Percentiles rank a stretch among this genome's conserved stretches.
These are phyloP conservation scores for Drosophila bocki DNA, from an alignment of 1,140 invertebrate species.

Conservation along the genomic window DNA sequence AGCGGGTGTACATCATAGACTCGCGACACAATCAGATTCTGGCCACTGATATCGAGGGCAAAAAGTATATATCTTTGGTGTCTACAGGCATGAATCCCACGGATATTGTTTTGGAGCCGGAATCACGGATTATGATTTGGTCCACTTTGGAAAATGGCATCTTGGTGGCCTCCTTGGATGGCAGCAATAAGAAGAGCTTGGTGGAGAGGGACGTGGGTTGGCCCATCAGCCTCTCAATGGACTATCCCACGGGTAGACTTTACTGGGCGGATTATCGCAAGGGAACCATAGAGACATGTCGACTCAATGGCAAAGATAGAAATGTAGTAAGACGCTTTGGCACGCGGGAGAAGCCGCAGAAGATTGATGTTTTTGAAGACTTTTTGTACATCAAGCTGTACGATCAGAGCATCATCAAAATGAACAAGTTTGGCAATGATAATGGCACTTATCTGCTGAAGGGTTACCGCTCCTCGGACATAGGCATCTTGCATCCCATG, in stretches of 20 bases:
- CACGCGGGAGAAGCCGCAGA: slow-evolving; percentile 87
- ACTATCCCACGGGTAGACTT: slow-evolving; percentile 88
- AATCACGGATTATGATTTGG: slow-evolving; percentile 85
- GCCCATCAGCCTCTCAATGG: slow-evolving; percentile 90
- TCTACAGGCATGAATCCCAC: slow-evolving; percentile 86
- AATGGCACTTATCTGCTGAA: slow-evolving; percentile 87
- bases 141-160: slow-evolving; percentile 86
- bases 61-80: slow-evolving; percentile 87
- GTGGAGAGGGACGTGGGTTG: slow-evolving; percentile 87
- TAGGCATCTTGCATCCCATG: slow-evolving; percentile 89
- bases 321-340: slow-evolving; percentile 87
- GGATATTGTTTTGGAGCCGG: slow-evolving; percentile 90
- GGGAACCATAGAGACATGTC: slow-evolving; percentile 89
- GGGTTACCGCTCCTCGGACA: slow-evolving; percentile 87
- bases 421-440: slow-evolving; percentile 90
- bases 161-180: slow-evolving; percentile 89
- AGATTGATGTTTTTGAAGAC: slow-evolving; percentile 92
- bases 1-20: slow-evolving; percentile 91
- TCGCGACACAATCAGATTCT: slow-evolving; percentile 87
- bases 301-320: slow-evolving; percentile 89
- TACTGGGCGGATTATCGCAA: slow-evolving; percentile 92
- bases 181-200: slow-evolving; percentile 87
- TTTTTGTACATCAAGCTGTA: slow-evolving; percentile 89
- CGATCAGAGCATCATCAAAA: slow-evolving; percentile 88
- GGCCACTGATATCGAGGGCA: slow-evolving; percentile 87